Percentiles rank a stretch among this genome's conserved stretches.
phyloP scores from a whole-genome alignment of 2,888 invertebrate genomes.

The Deilephila porcellus region DNA sequence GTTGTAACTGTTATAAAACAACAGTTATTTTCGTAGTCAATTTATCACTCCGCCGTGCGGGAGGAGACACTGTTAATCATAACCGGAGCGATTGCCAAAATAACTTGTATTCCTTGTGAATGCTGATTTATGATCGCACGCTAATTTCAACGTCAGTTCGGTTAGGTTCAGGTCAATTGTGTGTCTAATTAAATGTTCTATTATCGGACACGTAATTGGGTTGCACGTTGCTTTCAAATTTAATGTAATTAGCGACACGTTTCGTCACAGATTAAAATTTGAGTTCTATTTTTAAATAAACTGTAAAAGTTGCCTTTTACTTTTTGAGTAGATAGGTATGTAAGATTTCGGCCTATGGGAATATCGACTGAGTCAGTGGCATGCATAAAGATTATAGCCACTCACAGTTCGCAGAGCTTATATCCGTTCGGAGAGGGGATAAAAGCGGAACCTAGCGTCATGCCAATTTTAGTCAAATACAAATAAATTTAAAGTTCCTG shows the following conservation, averaged over 20 bases:
- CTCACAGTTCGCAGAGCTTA: too few relatives aligned
- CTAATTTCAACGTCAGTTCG: constrained; percentile 64
- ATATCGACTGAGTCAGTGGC: too few relatives aligned
- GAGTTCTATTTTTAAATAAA: neutral
- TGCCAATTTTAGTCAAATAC: too few relatives aligned
- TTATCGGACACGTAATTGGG: constrained; percentile 32
- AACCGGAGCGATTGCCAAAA: constrained; percentile 76
- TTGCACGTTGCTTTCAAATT: neutral
- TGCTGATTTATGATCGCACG: constrained; percentile 70
- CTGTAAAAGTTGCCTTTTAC: neutral
- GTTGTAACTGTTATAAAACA: constrained; percentile 63
- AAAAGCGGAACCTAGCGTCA: too few relatives aligned
- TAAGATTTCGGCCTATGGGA: too few relatives aligned
- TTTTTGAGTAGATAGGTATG: too few relatives aligned
- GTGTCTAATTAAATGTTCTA: constrained; percentile 40
- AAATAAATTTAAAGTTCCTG: too few relatives aligned
- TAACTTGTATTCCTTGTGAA: constrained; percentile 71
- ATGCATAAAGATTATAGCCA: too few relatives aligned
- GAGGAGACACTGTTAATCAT: constrained; percentile 63
- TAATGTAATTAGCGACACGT: neutral
- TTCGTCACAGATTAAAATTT: neutral
- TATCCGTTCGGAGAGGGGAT: too few relatives aligned
- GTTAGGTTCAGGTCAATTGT: constrained; percentile 55
- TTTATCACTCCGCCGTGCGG: constrained; percentile 68
- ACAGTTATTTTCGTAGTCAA: constrained; percentile 72